Base-by-base conservation (phyloP, 2,797 vertebrate genomes). In the Acanthopagrus latus region DNA sequence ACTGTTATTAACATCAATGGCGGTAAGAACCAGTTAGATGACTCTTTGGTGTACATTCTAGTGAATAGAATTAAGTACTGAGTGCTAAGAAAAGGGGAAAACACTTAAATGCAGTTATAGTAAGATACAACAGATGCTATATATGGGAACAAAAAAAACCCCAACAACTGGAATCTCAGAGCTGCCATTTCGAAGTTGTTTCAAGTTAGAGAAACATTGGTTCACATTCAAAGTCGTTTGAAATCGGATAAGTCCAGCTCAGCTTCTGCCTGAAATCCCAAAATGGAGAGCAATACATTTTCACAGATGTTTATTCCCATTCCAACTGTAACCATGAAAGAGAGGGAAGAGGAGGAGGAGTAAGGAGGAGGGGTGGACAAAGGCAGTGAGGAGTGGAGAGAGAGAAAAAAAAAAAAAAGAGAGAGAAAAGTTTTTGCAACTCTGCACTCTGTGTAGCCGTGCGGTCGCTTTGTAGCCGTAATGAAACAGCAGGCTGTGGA, bases 381-480 rank as follows among this genome's bases (percentile, higher is more conserved):
- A 71, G 72, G 75, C 74, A 56, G 47, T 0, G 14, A 65, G 66
- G 21, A 57, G 65, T 3, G 12, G 13, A 59, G 46, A 48, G 2
- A 18, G 48, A 50, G 12, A 47, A 10, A 52, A 13, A 46, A 47
- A 76, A 3, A 20, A 81, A 9, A 51, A 21, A 46, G 50, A 76
- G n/a, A n/a, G n/a, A 62, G 74, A 81, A 67, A 73, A 58, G 64
- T 81, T 91, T 91, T 71, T 90, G 91, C 89, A 92, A 91, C 83
- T 88, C 88, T 85, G 90, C 90, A 89, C 86, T 88, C 82, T 83
- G 87, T 87, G 91, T 86, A 88, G 88, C 84, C 21, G 46, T 92
- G 93, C 43, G 92, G 92, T 92, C 8, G 81, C 88, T 93, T 92
- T 94, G 92, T 89, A 89, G 89, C 88, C 88, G 82, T 88, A 91